These are phyloP conservation scores for Lacanobia wlatinum DNA, from an alignment of 2,888 invertebrate genomes.

Conservation along the genomic window DNA sequence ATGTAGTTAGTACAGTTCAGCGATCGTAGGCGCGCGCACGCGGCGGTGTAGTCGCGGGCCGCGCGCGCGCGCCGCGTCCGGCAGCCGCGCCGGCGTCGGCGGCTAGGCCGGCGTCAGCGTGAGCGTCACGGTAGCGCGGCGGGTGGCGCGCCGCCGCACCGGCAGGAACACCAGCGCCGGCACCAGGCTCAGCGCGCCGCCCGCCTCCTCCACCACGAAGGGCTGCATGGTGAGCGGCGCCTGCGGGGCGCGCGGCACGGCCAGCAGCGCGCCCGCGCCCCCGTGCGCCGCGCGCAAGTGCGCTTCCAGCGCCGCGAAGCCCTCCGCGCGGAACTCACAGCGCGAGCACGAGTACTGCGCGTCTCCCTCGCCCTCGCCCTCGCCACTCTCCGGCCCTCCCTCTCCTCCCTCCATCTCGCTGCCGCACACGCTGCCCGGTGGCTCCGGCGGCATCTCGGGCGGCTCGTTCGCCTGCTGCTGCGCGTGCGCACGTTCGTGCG, in stretches of 20 bases:
- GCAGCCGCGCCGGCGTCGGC: constrained; percentile 95
- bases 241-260: constrained; percentile 92
- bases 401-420: constrained; percentile 66
- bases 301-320: constrained; percentile 87
- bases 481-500: constrained; percentile 96
- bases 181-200: constrained; percentile 93
- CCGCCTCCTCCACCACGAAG: constrained; percentile 94
- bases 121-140: constrained; percentile 97
- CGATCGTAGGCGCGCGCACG: constrained; percentile 84
- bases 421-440: constrained; percentile 64
- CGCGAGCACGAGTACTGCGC: constrained; percentile 87
- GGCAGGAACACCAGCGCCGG: constrained; percentile 98
- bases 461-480: constrained; percentile 81
- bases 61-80: constrained; percentile 76
- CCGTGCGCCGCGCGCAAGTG: constrained; percentile 88
- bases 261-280: constrained; percentile 88
- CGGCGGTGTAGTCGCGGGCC: constrained; percentile 78
- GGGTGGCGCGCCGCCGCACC: constrained; percentile 96
- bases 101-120: constrained; percentile 98
- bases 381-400: constrained; percentile 65
- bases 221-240: constrained; percentile 97
- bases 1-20: constrained; percentile 91
- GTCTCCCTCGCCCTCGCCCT: constrained; percentile 75
- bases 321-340: constrained; percentile 87
- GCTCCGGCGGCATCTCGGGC: constrained; percentile 57